These are phyloP conservation scores for Falcaria lacertinaria DNA, from an alignment of 2,888 invertebrate genomes.

Conservation along the genomic window DNA sequence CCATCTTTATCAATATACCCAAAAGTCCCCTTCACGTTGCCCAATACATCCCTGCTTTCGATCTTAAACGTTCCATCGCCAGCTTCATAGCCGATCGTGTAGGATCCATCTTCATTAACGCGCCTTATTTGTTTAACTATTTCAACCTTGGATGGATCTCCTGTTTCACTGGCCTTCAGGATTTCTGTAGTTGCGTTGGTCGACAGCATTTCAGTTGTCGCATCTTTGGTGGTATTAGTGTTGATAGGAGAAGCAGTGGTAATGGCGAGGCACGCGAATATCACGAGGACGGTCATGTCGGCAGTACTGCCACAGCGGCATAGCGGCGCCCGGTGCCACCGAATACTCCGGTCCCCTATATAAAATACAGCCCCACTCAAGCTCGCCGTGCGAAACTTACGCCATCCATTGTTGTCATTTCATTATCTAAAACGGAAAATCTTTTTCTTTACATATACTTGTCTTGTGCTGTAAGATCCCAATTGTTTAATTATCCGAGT, in stretches of 20 bases:
- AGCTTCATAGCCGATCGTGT: slow-evolving; percentile 91
- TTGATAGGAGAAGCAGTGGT: slow-evolving; percentile 40
- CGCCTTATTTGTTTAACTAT: slow-evolving; percentile 90
- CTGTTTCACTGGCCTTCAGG: slow-evolving; percentile 81
- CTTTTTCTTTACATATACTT: slow-evolving; percentile 67
- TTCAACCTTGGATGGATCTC: slow-evolving; percentile 84
- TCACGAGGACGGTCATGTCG: slow-evolving; percentile 64
- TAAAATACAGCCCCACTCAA: slow-evolving; percentile 75
- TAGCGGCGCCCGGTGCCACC: slow-evolving; percentile 67
- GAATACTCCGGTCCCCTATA: slow-evolving; percentile 62
- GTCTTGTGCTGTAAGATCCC: slow-evolving; percentile 58
- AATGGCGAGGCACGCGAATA: slow-evolving; percentile 55
- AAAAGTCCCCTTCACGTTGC: slow-evolving; percentile 90
- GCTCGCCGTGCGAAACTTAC: slow-evolving; percentile 71
- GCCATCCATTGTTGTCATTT: slow-evolving; percentile 72
- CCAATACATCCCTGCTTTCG: slow-evolving; percentile 88
- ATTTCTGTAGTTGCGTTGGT: slow-evolving; percentile 75
- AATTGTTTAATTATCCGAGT: slow-evolving; percentile 73
- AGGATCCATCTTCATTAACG: slow-evolving; percentile 90
- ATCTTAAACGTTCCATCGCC: slow-evolving; percentile 93
- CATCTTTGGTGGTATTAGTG: slow-evolving; percentile 38
- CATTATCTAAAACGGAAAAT: slow-evolving; percentile 79
- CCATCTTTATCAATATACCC: slow-evolving; percentile 89
- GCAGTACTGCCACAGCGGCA: slow-evolving; percentile 60
- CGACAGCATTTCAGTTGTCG: slow-evolving; percentile 36